These are phyloP conservation scores for Limnothrissa miodon DNA, from an alignment of 2,113 vertebrate species.

Conservation along the genomic window DNA sequence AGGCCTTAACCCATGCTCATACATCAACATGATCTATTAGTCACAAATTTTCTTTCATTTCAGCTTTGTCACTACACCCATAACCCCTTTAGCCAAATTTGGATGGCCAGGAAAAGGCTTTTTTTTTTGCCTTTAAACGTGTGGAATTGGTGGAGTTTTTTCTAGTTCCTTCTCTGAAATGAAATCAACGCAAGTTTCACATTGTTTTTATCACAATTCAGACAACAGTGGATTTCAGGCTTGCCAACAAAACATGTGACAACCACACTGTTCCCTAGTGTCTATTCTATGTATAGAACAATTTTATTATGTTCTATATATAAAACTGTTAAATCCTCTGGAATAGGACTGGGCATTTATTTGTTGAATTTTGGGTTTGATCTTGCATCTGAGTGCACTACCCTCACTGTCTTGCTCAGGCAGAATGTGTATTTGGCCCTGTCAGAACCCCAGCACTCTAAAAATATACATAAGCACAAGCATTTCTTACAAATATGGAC, in stretches of 20 bases:
- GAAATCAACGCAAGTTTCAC: too few relatives aligned
- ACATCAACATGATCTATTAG: background rate
- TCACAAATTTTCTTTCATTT: background rate
- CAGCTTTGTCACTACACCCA: background rate
- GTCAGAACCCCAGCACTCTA: background rate
- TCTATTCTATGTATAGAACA: background rate
- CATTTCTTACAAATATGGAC: conserved; percentile 7
- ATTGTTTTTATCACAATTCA: background rate
- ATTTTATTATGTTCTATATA: too few relatives aligned
- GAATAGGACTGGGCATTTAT: background rate
- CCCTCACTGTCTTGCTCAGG: background rate
- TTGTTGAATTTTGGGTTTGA: background rate
- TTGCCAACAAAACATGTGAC: background rate
- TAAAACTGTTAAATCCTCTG: background rate
- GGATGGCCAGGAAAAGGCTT: background rate
- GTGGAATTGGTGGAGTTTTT: background rate
- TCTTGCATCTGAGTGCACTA: background rate
- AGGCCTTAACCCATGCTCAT: background rate
- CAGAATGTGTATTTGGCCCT: background rate
- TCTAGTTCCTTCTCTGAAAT: too few relatives aligned
- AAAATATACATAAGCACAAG: background rate
- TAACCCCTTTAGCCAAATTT: background rate
- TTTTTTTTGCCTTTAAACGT: background rate
- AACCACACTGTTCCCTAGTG: background rate
- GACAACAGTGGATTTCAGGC: background rate